Conservation (phyloP, 2,113 vertebrate species). For the Phrynosoma blainvillii region DNA sequence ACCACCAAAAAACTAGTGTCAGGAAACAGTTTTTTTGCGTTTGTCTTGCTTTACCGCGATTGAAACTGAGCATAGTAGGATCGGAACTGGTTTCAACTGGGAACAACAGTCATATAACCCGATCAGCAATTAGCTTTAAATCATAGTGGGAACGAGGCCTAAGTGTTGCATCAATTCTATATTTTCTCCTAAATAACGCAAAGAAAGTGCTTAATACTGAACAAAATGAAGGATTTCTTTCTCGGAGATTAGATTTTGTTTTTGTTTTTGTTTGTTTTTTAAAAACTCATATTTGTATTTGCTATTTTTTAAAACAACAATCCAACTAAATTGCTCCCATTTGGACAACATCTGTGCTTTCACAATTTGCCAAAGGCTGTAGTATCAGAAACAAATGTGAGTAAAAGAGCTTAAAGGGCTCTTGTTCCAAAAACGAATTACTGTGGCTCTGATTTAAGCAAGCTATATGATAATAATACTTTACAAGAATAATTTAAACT, state of each 20-base stretch:
- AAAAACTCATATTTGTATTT: constrained; percentile 40
- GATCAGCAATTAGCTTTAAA: too few relatives aligned
- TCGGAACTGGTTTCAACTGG: too few relatives aligned
- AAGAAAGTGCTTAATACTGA: neutral
- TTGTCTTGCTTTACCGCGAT: too few relatives aligned
- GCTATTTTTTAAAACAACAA: constrained; percentile 44
- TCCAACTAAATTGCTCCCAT: constrained; percentile 34
- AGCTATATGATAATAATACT: constrained; percentile 42
- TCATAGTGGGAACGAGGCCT: neutral
- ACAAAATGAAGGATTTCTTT: constrained; percentile 28
- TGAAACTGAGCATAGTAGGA: too few relatives aligned
- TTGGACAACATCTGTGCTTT: constrained; percentile 42
- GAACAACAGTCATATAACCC: too few relatives aligned
- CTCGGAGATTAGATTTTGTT: constrained; percentile 1
- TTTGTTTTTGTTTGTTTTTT: constrained; percentile 4
- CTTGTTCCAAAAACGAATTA: neutral
- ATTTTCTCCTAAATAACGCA: neutral
- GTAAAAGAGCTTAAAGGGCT: constrained; percentile 38
- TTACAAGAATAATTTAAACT: constrained; percentile 44
- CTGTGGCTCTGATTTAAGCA: constrained; percentile 43
- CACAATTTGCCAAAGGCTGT: constrained; percentile 3
- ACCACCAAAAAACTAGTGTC: too few relatives aligned
- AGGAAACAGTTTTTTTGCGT: too few relatives aligned
- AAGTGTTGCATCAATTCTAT: neutral
- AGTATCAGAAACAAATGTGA: constrained; percentile 34